Conservation (phyloP, 1,140 invertebrate genomes). For the Plutomurus gul region DNA sequence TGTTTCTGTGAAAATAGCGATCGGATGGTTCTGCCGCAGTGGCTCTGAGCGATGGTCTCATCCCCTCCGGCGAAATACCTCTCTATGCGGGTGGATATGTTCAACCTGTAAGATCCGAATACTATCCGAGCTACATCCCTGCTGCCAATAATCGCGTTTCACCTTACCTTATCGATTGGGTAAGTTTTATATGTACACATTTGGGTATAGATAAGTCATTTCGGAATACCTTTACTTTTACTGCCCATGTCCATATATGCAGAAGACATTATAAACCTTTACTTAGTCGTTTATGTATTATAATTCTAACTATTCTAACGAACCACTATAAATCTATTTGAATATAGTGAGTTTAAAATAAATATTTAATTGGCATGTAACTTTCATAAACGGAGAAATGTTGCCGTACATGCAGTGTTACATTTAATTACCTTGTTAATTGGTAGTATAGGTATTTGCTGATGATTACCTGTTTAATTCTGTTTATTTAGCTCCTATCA, state of each 20-base stretch:
- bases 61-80: constrained; percentile 3
- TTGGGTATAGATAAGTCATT: not conserved
- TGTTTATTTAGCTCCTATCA: not conserved
- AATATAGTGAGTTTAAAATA: no score
- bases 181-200: not conserved
- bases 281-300: no score
- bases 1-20: no score
- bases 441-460: not conserved
- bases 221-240: not conserved
- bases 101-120: constrained; percentile 22
- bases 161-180: constrained; percentile 44
- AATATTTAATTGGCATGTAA: no score
- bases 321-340: no score
- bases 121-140: constrained; percentile 1
- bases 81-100: not conserved
- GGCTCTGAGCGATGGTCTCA: not conserved
- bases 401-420: no score
- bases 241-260: no score
- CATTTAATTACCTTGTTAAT: not conserved
- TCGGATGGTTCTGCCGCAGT: constrained; percentile 58
- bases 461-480: not conserved
- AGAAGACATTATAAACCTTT: no score
- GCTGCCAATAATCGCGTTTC: constrained; percentile 12
- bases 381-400: no score
- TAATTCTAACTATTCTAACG: no score